Evolutionary conservation across 2,797 vertebrate genomes (phyloP).

Genomic region (Capromys pilorides): DNA sequence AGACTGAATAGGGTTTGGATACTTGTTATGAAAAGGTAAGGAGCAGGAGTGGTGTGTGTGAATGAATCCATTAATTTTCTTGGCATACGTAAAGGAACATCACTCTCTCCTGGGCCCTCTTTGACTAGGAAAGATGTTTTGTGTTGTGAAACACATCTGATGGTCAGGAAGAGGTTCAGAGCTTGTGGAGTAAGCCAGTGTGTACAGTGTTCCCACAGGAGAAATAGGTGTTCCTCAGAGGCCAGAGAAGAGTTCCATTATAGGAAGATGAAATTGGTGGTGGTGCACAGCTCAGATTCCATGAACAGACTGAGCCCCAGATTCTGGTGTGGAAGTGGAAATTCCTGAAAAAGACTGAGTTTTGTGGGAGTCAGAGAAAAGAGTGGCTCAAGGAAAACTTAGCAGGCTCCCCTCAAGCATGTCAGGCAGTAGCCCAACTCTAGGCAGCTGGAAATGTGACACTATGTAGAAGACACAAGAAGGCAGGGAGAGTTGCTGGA

Average conservation of each 20-base stretch:
- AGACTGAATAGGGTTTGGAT: neutral
- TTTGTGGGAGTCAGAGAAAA: neutral
- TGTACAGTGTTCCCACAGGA: neutral
- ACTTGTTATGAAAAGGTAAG: neutral
- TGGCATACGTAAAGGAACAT: neutral
- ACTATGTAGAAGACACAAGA: neutral
- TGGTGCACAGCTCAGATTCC: neutral
- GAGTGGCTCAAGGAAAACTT: neutral
- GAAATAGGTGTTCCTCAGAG: neutral
- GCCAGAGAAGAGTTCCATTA: neutral
- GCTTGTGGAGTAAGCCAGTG: neutral
- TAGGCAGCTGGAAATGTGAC: neutral
- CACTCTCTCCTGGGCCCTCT: neutral
- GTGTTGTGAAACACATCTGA: neutral
- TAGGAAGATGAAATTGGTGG: neutral
- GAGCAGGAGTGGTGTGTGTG: neutral
- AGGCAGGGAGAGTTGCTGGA: constrained; percentile 2
- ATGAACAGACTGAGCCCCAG: no score
- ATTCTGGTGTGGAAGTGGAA: neutral
- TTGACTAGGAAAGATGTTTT: neutral
- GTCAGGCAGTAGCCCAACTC: neutral
- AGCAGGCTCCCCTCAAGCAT: neutral
- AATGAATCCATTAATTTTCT: neutral
- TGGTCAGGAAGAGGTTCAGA: neutral
- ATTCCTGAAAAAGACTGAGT: neutral